Base-by-base conservation (phyloP, 2,888 invertebrate genomes). In the Athalia cordata region DNA sequence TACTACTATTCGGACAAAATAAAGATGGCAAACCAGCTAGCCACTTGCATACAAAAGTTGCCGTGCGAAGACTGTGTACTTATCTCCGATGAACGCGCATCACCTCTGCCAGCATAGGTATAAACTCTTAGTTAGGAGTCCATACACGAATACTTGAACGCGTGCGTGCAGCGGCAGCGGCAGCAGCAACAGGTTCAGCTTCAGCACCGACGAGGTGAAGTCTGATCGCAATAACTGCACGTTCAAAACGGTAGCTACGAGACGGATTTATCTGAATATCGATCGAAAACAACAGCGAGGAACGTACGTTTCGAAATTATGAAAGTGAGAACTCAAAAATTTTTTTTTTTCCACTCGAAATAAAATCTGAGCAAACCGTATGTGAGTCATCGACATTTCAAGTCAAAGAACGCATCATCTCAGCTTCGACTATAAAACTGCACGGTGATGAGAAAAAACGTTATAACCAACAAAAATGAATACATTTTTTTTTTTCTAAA, bases 101-200 rank as follows among this genome's bases (percentile, higher is more conserved):
- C 52, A 55, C 55, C 68, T 68, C 50, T n/a, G n/a, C 55, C 55
- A 11, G n/a, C 55, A 55, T 55, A 55, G 55, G 55, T 55, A 55
- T 55, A 55, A 55, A 55, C 55, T 3, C n/a, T 55, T 8, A 55
- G 3, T 15, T 52, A 29, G 29, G 29, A 29, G 52, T 55, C 29
- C n/a, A 13, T 47, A 62, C 62, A 13, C 15, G 62, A 62, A 62
- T 55, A 47, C 72, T 72, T 72, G 45, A 59, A 72, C 57, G 59
- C 72, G 59, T 72, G 72, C 72, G 13, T 72, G 57, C 47, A 3
- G 59, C 5, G 49, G 57, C 47, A 3, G 59, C 5, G 49, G 11
- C 15, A 9, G 47, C 13, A 72, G 72, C 72, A 72, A 72, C 72
- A 72, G 72, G 72, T 72, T 72, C 72, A 72, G 47, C 55, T 55